phyloP scores from a whole-genome alignment of 2,797 vertebrate genomes.

The Poeciliopsis infans region DNA sequence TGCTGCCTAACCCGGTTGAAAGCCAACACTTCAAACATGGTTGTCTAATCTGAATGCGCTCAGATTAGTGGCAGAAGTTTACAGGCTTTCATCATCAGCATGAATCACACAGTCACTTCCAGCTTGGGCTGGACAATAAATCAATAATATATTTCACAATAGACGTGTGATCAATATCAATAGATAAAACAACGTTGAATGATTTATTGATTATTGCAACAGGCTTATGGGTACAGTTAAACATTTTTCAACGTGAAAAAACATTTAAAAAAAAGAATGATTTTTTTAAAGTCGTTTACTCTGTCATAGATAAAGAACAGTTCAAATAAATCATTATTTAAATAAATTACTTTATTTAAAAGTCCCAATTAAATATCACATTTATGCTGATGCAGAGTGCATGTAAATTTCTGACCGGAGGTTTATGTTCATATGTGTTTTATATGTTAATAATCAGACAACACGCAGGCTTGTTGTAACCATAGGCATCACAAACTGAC shows the following conservation, averaged over 20 bases:
- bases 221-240: too few relatives aligned
- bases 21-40: constrained; percentile 10
- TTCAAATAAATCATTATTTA: not conserved
- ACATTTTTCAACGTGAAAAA: too few relatives aligned
- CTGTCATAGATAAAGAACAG: not conserved
- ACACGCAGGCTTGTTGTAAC: constrained; percentile 71
- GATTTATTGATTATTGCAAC: too few relatives aligned
- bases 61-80: not conserved
- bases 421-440: constrained; percentile 18
- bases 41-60: not conserved
- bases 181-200: too few relatives aligned
- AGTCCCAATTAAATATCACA: not conserved
- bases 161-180: too few relatives aligned
- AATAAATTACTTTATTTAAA: not conserved
- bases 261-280: too few relatives aligned
- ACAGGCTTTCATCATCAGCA: not conserved
- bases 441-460: constrained; percentile 46
- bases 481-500: constrained; percentile 73
- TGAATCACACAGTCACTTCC: not conserved
- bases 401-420: not conserved
- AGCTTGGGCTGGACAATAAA: too few relatives aligned
- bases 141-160: too few relatives aligned
- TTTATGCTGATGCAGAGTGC: not conserved
- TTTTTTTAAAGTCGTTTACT: not conserved
- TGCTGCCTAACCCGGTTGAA: constrained; percentile 31